Percentiles rank a stretch among this genome's conserved stretches.
Conservation (phyloP, 2,888 invertebrate genomes). For the Rhagophthalmus giganteus region DNA sequence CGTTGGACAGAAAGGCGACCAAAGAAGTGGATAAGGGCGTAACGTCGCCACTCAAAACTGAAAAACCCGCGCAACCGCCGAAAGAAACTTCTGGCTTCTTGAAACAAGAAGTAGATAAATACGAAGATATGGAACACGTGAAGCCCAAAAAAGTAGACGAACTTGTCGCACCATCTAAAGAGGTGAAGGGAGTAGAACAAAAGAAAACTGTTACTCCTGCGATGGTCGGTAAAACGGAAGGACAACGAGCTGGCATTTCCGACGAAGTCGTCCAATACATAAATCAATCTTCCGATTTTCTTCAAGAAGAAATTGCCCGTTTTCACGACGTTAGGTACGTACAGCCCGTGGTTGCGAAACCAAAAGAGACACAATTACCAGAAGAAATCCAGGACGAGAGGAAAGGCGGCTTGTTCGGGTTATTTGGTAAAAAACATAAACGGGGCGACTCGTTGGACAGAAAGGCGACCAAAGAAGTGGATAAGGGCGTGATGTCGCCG, state of each 20-base stretch:
- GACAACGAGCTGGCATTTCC: too few relatives aligned
- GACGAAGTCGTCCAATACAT: slow-evolving; percentile 30
- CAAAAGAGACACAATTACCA: not conserved
- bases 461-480: not conserved
- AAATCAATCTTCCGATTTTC: slow-evolving; percentile 33
- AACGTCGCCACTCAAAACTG: not conserved
- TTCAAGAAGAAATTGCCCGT: slow-evolving; percentile 32
- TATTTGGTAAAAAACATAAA: slow-evolving; percentile 36
- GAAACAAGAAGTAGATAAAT: slow-evolving; percentile 42
- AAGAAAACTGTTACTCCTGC: not conserved
- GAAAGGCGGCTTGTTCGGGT: slow-evolving; percentile 30
- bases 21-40: not conserved
- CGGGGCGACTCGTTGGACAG: slow-evolving; percentile 13
- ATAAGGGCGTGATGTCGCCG: slow-evolving; percentile 7
- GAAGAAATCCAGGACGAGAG: not conserved
- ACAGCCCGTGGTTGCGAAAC: not conserved
- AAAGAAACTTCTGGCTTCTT: slow-evolving; percentile 39
- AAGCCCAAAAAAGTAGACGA: slow-evolving; percentile 6
- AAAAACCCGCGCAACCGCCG: not conserved
- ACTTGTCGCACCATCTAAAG: not conserved
- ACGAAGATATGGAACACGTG: slow-evolving; percentile 41
- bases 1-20: slow-evolving; percentile 16
- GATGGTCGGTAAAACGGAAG: not conserved
- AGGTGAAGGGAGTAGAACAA: not conserved
- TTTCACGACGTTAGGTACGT: slow-evolving; percentile 31